These are phyloP conservation scores for Amitus sp. DNA, from an alignment of 2,888 invertebrate species.

Conservation along the genomic window DNA sequence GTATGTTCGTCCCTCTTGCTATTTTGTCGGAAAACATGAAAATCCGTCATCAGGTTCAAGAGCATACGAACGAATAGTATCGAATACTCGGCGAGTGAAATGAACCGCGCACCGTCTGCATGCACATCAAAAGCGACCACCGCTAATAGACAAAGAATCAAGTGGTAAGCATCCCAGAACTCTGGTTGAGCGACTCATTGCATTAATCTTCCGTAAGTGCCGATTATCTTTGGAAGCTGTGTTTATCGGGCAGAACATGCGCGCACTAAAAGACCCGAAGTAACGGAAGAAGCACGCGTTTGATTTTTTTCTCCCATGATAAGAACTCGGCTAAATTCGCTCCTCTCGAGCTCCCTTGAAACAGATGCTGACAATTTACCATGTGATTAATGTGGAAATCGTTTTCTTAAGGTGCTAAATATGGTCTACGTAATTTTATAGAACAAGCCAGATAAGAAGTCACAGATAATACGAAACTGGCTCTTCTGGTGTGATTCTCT, in stretches of 20 bases:
- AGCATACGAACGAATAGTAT: neutral
- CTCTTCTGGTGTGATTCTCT: no score
- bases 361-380: slow-evolving; percentile 40
- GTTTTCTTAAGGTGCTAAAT: neutral
- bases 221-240: slow-evolving; percentile 43
- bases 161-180: slow-evolving; percentile 29
- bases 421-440: no score
- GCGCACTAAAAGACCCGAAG: slow-evolving; percentile 33
- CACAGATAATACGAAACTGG: no score
- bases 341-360: slow-evolving; percentile 23
- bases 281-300: slow-evolving; percentile 34
- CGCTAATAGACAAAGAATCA: slow-evolving; percentile 40
- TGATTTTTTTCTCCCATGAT: slow-evolving; percentile 30
- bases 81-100: neutral
- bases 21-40: no score
- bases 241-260: slow-evolving; percentile 36
- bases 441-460: no score
- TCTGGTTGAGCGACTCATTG: slow-evolving; percentile 34
- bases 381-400: slow-evolving; percentile 31
- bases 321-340: slow-evolving; percentile 30
- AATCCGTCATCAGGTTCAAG: neutral
- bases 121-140: slow-evolving; percentile 29
- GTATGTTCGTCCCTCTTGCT: no score
- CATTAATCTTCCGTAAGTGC: slow-evolving; percentile 45
- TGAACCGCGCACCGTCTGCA: slow-evolving; percentile 1